Base-by-base conservation (phyloP, 2,797 vertebrate species). In the Melanitta fusca region DNA sequence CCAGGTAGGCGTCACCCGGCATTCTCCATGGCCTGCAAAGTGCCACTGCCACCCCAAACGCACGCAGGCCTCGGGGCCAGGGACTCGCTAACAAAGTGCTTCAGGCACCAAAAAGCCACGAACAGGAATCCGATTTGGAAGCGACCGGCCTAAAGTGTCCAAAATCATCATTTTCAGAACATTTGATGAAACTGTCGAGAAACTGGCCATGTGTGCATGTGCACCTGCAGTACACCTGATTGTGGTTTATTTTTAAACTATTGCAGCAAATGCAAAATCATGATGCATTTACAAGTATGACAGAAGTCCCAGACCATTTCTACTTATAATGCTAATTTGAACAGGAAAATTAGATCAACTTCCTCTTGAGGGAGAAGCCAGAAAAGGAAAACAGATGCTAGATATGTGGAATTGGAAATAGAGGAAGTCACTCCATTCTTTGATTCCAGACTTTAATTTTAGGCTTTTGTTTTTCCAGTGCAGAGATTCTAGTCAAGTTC, bases 331-430 rank as follows among this genome's bases (percentile, higher is more conserved):
- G 30, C 34, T 82, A 36, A 47, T 91, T 94, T 79, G 85, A 93
- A 95, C 94, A 95, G 87, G 93, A 95, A 94, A 95, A 95, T 85
- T 89, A 88, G n/a, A 89, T 71, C 87, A 94, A 79, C 92, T 97
- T 93, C 89, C 90, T 95, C 69, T 87, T 91, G 39, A 38, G 53
- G 57, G 43, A 84, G 53, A 85, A 96, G 69, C 72, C 86, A 84
- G 41, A 79, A 77, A 70, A 92, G 49, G 61, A 93, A 96, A 90
- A 91, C 91, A 93, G 80, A 93, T 57, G 82, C 58, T 19, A 57
- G 62, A 66, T 45, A 69, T 4, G 60, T 78, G 30, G 82, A 88
- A 80, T 6, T 83, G 39, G 85, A 80, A 89, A 38, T 34, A 11
- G 57, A 71, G 74, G 89, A 86, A 92, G 74, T 73, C 86, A 62